Evolutionary conservation across 37 sponge, comb jelly and placozoan species (phyloP), one percentile per base, ranked within the genome.

Genomic region (Dysidea cf. avara): DNA sequence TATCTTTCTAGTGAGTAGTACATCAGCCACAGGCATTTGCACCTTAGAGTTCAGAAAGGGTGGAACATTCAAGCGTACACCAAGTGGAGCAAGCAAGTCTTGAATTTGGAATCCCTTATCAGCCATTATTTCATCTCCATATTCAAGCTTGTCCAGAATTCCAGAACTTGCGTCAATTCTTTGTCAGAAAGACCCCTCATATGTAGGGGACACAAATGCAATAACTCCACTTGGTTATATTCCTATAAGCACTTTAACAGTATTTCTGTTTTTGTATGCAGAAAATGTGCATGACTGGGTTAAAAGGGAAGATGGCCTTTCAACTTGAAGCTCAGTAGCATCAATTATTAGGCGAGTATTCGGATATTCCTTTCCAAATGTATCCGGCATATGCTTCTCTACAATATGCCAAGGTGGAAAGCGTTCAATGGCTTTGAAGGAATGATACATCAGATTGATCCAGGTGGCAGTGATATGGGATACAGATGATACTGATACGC

Each of bases 141-240:
- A 18, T 34, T 61, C 62, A 31, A 61, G 32, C 7, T 33, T 33
- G 20, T 20, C 26, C 48, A 43, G 28, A 20, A 66, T 2, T 1
- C 68, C 68, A 66, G 40, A 22, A 43, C 48, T 18, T 39, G 40
- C 7, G 40, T 48, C 22, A 66, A 29, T 22, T 66, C 68, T 18
- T 43, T 48, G n/a, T n/a, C n/a, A n/a, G n/a, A n/a, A n/a, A n/a
- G 68, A 66, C 39, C 68, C 68, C 40, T 66, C 68, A 36, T 46
- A 66, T 7, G 22, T 18, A 28, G 14, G 21, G 28, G 48, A 43
- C 26, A 66, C 26, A 66, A 25, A 29, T 13, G 40, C 2, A 24
- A 66, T 66, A 2, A 48, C 40, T 20, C 68, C 68, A 39, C 40
- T 48, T 5, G 68, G 68, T 14, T 43, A 66, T 12, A 66, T 66